A percentile compares a stretch with the other conserved stretches of the same genome.
Conservation (phyloP, 2,113 vertebrate species). For the Anarrhichthys ocellatus region DNA sequence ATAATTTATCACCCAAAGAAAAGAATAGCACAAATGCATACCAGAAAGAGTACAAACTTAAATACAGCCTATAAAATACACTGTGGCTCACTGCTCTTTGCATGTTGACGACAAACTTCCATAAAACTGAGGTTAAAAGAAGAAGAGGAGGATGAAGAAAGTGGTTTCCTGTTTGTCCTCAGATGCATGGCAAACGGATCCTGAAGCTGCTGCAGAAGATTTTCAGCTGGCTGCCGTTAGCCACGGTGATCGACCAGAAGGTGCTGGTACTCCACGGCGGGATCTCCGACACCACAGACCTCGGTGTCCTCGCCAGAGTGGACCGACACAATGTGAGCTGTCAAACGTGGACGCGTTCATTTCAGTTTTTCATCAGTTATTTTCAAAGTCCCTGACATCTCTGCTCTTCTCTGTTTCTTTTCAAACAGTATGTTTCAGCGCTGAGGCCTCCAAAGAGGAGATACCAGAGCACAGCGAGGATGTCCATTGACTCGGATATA, state of each 20-base stretch:
- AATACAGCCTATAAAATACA: not conserved
- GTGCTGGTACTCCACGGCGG: constrained; percentile 93
- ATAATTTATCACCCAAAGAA: not conserved
- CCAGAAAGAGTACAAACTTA: not conserved
- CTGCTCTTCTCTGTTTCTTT: not conserved
- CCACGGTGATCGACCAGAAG: constrained; percentile 92
- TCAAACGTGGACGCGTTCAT: not conserved
- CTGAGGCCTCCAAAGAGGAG: constrained; percentile 86
- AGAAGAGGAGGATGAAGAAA: not conserved
- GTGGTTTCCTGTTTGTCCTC: not conserved
- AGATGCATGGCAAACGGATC: constrained; percentile 93
- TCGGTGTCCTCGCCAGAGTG: constrained; percentile 86
- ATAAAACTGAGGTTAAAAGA: not conserved
- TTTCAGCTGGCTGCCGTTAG: constrained; percentile 94
- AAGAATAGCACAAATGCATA: not conserved
- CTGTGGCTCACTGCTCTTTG: not conserved
- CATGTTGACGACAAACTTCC: not conserved
- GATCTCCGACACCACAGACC: constrained; percentile 90
- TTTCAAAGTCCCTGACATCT: not conserved
- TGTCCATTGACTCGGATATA: constrained; percentile 65
- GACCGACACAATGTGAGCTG: constrained; percentile 85
- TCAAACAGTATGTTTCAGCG: constrained; percentile 84
- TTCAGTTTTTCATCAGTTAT: not conserved
- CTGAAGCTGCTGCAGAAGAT: constrained; percentile 91
- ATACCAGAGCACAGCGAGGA: not conserved